phyloP scores from a whole-genome alignment of 2,888 invertebrate species.

The Pegoplata infirma region DNA sequence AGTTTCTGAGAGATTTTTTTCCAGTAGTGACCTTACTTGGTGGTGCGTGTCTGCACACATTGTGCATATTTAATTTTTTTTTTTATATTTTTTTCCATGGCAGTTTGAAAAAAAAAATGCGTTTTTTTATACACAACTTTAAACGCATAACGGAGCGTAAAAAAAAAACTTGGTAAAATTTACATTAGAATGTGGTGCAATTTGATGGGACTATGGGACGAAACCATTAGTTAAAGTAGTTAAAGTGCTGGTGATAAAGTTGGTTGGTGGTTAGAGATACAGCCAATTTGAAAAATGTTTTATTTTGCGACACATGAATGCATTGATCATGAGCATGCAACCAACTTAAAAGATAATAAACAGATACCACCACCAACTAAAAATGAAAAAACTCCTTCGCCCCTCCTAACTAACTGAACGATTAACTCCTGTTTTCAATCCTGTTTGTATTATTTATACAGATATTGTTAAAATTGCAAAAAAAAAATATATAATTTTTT shows the following conservation, averaged over 20 bases:
- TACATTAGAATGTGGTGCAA: constrained; percentile 57
- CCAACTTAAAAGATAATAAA: constrained; percentile 33
- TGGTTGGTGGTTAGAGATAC: no score
- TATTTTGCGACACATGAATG: constrained; percentile 61
- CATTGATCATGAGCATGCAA: constrained; percentile 63
- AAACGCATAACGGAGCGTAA: constrained; percentile 49
- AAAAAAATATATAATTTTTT: constrained; percentile 1
- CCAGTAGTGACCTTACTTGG: constrained; percentile 60
- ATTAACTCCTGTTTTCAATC: background rate
- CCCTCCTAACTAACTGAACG: background rate
- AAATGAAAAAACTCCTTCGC: no score
- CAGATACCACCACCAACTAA: no score
- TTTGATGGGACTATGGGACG: background rate
- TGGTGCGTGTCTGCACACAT: constrained; percentile 59
- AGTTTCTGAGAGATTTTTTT: constrained; percentile 18
- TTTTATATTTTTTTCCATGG: background rate
- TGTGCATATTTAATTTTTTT: constrained; percentile 55
- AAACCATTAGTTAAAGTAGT: constrained; percentile 8
- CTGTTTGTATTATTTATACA: no score
- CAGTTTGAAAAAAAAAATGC: background rate
- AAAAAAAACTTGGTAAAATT: constrained; percentile 22
- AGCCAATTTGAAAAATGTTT: constrained; percentile 58
- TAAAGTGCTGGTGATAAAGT: background rate
- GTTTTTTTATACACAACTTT: background rate
- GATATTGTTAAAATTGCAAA: background rate